These are phyloP conservation scores for Clarias macrocephalus DNA, from an alignment of 2,113 vertebrate species.

Conservation along the genomic window DNA sequence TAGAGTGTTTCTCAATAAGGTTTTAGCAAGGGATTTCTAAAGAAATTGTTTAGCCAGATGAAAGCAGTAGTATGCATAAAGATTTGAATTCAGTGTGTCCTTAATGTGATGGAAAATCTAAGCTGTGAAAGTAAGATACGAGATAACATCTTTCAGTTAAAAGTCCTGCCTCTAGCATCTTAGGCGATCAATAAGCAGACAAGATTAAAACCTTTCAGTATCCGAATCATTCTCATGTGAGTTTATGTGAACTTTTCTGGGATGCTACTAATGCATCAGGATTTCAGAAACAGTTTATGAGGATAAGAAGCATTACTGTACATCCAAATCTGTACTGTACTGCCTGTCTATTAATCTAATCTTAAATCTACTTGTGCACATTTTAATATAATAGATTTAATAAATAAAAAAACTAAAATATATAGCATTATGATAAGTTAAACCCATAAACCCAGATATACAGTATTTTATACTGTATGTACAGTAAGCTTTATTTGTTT, in stretches of 20 bases:
- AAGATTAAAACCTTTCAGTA: not conserved
- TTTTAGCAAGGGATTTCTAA: conserved; percentile 15
- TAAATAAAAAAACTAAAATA: not conserved
- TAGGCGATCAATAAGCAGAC: not conserved
- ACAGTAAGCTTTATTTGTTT: too few relatives aligned
- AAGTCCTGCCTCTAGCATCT: not conserved
- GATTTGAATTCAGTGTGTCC: not conserved
- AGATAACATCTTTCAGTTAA: not conserved
- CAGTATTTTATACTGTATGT: too few relatives aligned
- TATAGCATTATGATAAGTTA: too few relatives aligned
- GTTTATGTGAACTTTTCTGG: not conserved
- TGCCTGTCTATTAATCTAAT: not conserved
- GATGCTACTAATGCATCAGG: not conserved
- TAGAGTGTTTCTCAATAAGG: not conserved
- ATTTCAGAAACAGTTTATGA: not conserved
- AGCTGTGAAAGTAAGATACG: not conserved
- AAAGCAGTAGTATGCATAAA: not conserved
- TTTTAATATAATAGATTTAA: not conserved
- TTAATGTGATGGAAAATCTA: not conserved
- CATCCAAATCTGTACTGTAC: not conserved
- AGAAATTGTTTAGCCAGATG: conserved; percentile 31
- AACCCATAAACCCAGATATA: too few relatives aligned
- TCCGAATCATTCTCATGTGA: not conserved
- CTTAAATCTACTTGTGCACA: not conserved
- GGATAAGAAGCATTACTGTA: not conserved